A percentile compares a stretch with the other conserved stretches of the same genome.
Evolutionary conservation across 2,888 invertebrate genomes (phyloP).

Genomic region (Mythimna loreyi): DNA sequence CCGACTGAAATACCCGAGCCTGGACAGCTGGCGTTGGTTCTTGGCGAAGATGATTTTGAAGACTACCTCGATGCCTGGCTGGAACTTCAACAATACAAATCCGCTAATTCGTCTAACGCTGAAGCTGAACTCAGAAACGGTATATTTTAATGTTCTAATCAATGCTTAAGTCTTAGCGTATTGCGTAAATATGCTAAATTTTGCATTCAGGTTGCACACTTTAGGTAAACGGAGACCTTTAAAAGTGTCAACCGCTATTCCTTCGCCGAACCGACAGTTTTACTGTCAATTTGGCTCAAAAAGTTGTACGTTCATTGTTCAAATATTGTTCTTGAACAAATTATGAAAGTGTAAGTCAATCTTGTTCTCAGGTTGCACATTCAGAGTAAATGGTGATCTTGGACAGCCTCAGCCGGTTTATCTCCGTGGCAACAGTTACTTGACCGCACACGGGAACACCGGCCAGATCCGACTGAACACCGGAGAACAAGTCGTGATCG

Average conservation of each 20-base stretch:
- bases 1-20: conserved; percentile 79
- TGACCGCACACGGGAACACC: conserved; percentile 78
- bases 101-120: conserved; percentile 67
- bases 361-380: conserved; percentile 79
- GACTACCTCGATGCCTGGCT: conserved; percentile 86
- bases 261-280: no score
- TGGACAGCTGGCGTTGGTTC: conserved; percentile 77
- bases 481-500: conserved; percentile 79
- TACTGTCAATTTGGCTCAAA: not conserved
- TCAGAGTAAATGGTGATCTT: conserved; percentile 88
- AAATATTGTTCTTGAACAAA: not conserved
- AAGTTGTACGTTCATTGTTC: not conserved
- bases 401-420: conserved; percentile 91
- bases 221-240: conserved; percentile 56
- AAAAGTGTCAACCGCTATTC: conserved; percentile 62
- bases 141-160: conserved; percentile 54
- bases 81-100: conserved; percentile 73
- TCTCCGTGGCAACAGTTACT: conserved; percentile 81
- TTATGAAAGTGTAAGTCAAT: not conserved
- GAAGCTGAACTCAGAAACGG: conserved; percentile 68
- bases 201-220: no score
- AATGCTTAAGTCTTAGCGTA: not conserved
- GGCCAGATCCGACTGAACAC: conserved; percentile 76
- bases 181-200: not conserved
- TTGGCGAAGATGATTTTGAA: conserved; percentile 86